Evolutionary conservation across 2,113 vertebrate genomes (phyloP).

Genomic region (Accipiter virgatus): DNA sequence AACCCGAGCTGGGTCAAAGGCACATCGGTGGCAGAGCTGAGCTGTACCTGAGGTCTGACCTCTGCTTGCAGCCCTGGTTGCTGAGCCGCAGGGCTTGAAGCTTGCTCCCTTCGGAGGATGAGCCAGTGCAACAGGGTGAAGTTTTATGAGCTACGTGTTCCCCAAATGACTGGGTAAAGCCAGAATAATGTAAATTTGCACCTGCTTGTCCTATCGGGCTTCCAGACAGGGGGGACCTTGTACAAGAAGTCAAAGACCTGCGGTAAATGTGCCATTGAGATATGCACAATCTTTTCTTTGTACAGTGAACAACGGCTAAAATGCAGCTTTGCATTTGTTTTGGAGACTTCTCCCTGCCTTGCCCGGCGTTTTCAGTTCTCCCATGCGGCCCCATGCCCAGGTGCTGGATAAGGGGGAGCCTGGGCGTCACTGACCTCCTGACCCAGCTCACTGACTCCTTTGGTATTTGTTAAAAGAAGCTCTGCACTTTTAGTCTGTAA

Average conservation of each 20-base stretch:
- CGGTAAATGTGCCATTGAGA: neutral
- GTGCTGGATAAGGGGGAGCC: neutral
- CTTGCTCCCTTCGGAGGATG: fast-evolving
- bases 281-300: neutral
- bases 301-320: neutral
- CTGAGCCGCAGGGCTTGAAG: fast-evolving
- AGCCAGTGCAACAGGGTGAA: neutral
- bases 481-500: neutral
- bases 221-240: neutral
- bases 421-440: neutral
- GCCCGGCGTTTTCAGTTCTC: fast-evolving
- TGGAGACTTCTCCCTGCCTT: neutral
- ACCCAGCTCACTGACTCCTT: neutral
- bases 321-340: neutral
- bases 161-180: neutral
- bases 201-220: neutral
- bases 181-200: fast-evolving
- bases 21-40: neutral
- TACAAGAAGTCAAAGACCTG: neutral
- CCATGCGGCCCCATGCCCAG: fast-evolving
- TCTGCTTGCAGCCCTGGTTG: neutral
- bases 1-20: neutral
- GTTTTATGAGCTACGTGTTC: fast-evolving
- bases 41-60: neutral
- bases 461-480: neutral